Conservation (phyloP, 2,113 vertebrate species). For the Corynorhinus townsendii region DNA sequence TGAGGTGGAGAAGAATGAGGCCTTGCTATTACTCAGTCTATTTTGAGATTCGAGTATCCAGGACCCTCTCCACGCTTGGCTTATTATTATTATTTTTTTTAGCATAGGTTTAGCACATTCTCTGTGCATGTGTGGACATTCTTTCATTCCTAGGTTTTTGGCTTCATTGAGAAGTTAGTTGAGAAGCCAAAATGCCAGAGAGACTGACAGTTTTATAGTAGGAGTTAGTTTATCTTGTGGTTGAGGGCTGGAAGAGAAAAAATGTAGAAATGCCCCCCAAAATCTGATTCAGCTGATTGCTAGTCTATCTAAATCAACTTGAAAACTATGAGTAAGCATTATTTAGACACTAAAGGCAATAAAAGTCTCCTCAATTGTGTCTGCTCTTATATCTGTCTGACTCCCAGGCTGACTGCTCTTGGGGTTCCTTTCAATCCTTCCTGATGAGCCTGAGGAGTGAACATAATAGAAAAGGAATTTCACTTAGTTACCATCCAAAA, state of each 20-base stretch:
- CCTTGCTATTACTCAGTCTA: neutral
- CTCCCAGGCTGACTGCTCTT: neutral
- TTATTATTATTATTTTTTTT: neutral
- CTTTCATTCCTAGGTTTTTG: slow-evolving; percentile 39
- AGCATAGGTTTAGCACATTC: neutral
- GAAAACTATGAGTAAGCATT: neutral
- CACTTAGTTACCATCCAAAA: slow-evolving; percentile 1
- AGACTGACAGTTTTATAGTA: slow-evolving; percentile 26
- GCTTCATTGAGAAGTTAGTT: slow-evolving; percentile 5
- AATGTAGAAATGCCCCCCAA: neutral
- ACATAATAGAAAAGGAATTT: neutral
- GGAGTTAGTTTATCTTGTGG: slow-evolving; percentile 46
- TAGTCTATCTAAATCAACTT: slow-evolving; percentile 10
- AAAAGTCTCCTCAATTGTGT: neutral
- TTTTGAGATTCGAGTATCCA: neutral
- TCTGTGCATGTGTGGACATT: neutral
- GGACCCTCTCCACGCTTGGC: neutral
- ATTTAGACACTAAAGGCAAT: neutral
- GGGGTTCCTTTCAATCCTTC: neutral
- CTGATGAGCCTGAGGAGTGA: neutral
- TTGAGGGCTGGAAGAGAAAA: neutral
- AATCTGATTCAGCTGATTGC: slow-evolving; percentile 25
- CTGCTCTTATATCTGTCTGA: neutral
- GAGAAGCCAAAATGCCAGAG: slow-evolving; percentile 31
- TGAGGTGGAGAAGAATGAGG: neutral